Percentiles rank a stretch among this genome's conserved stretches.
Evolutionary conservation across 2,888 invertebrate species (phyloP).

Genomic region (Pseudococcus viburni): DNA sequence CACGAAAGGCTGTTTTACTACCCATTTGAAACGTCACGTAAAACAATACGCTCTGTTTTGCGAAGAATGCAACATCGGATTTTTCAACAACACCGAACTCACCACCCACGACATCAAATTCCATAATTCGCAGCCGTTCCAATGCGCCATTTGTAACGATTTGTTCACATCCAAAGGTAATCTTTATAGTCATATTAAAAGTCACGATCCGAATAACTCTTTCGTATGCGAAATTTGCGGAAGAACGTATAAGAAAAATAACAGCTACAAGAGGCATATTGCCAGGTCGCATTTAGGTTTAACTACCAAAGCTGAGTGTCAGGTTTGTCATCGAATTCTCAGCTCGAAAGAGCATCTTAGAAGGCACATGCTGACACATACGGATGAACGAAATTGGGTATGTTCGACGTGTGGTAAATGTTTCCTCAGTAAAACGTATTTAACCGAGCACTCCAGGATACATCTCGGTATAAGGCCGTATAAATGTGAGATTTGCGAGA

Average conservation of each 20-base stretch:
- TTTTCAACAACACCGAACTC: constrained; percentile 67
- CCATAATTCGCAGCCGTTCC: constrained; percentile 67
- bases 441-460: constrained; percentile 68
- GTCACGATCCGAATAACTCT: constrained; percentile 66
- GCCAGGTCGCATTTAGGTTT: constrained; percentile 67
- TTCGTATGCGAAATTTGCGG: constrained; percentile 68
- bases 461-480: constrained; percentile 67
- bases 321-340: constrained; percentile 66
- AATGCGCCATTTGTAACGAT: constrained; percentile 68
- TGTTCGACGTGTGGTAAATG: constrained; percentile 68
- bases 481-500: constrained; percentile 67
- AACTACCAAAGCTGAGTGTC: constrained; percentile 66
- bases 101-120: constrained; percentile 67
- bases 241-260: constrained; percentile 67
- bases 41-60: constrained; percentile 67
- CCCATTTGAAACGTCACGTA: constrained; percentile 67
- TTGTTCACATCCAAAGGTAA: constrained; percentile 67
- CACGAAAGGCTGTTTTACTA: constrained; percentile 67
- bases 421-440: constrained; percentile 67
- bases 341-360: constrained; percentile 68
- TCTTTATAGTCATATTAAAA: constrained; percentile 68
- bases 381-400: constrained; percentile 67
- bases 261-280: constrained; percentile 67
- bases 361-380: constrained; percentile 67
- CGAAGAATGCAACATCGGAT: constrained; percentile 67